Evolutionary conservation across 2,113 vertebrate species (phyloP).

Genomic region (Cathartes aura): DNA sequence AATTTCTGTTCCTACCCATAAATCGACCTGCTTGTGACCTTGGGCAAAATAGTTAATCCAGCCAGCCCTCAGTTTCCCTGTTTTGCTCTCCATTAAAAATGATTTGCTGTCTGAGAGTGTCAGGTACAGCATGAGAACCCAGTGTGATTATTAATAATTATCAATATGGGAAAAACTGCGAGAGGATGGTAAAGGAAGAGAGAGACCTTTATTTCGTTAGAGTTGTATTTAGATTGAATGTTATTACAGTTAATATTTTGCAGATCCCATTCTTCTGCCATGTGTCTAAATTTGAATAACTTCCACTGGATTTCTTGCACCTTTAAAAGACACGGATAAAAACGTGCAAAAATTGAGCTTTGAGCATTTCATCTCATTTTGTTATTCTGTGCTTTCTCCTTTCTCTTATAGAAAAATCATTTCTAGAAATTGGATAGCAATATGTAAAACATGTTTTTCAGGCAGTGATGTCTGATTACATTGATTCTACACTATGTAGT

Average conservation of each 20-base stretch:
- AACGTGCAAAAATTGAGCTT: background rate
- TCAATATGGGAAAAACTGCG: background rate
- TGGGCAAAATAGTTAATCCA: conserved; percentile 40
- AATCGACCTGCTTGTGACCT: conserved; percentile 28
- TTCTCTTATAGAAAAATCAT: conserved; percentile 13
- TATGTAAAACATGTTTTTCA: conserved; percentile 29
- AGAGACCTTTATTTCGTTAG: background rate
- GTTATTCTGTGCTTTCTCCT: background rate
- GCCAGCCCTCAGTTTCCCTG: conserved; percentile 57
- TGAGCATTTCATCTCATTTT: background rate
- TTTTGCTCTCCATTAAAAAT: conserved; percentile 22
- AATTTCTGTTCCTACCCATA: conserved; percentile 4
- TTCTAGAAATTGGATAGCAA: conserved; percentile 32
- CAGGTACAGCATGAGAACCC: background rate
- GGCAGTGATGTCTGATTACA: conserved; percentile 21
- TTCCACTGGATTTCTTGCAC: background rate
- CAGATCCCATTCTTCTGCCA: background rate
- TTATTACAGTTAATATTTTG: background rate
- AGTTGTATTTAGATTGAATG: background rate
- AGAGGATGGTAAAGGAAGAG: background rate
- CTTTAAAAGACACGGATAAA: background rate
- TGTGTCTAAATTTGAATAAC: background rate
- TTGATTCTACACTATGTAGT: background rate
- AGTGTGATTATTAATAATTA: conserved; percentile 8
- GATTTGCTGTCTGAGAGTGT: conserved; percentile 24